These are phyloP conservation scores for Parus major DNA, from an alignment of 2,113 vertebrate genomes.

Conservation along the genomic window DNA sequence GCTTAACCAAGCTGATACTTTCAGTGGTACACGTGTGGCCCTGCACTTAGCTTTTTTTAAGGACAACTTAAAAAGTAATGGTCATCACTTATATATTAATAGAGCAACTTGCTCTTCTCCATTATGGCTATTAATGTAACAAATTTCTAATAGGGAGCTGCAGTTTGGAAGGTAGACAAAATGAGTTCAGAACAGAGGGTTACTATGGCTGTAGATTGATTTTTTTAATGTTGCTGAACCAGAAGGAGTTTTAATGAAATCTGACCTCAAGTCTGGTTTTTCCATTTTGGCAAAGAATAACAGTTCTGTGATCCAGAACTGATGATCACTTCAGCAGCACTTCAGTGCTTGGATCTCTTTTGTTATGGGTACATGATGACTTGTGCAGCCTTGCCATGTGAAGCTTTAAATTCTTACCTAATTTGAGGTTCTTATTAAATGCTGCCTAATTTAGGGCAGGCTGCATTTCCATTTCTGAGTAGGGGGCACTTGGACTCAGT, in stretches of 20 bases:
- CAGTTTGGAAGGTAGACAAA: not conserved
- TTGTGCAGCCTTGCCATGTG: not conserved
- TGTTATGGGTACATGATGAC: accelerated
- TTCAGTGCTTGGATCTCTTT: not conserved
- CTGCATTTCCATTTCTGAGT: not conserved
- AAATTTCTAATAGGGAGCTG: not conserved
- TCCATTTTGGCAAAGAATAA: not conserved
- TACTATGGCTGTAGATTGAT: not conserved
- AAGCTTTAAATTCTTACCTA: constrained; percentile 2
- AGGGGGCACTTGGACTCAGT: not conserved
- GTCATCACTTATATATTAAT: not conserved
- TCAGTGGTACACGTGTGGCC: not conserved
- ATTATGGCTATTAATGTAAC: not conserved
- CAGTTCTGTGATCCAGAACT: not conserved
- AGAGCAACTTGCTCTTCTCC: not conserved
- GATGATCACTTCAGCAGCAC: not conserved
- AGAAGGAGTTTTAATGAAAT: not conserved
- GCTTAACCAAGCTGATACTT: not conserved
- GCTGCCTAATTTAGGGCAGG: not conserved
- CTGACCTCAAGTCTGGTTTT: not conserved
- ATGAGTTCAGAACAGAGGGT: not conserved
- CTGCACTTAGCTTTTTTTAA: not conserved
- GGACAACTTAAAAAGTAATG: not conserved
- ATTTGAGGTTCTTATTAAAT: not conserved
- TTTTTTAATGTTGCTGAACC: not conserved